phyloP scores from a whole-genome alignment of 2,113 vertebrate genomes.

The Cynocephalus volans region DNA sequence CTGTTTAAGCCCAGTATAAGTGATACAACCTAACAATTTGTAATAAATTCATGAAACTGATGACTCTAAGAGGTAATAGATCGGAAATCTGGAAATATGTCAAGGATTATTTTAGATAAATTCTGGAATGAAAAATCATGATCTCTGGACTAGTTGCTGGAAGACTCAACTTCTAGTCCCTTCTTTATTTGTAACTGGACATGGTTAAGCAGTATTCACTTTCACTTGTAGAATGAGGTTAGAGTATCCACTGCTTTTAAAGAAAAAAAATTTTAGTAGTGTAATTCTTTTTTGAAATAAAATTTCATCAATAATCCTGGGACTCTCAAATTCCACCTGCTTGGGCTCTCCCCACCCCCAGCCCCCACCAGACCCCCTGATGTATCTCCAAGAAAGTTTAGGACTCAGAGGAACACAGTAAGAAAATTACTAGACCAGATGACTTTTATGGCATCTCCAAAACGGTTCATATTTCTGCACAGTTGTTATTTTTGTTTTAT shows the following conservation, averaged over 20 bases:
- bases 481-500: not conserved
- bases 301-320: conserved; percentile 14
- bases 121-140: not conserved
- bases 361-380: not conserved
- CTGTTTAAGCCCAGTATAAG: not conserved
- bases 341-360: not conserved
- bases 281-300: not conserved
- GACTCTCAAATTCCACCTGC: not conserved
- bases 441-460: not conserved
- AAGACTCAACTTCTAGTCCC: not conserved
- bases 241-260: not conserved
- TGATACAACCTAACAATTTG: not conserved
- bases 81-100: not conserved
- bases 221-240: not conserved
- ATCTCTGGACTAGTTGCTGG: not conserved
- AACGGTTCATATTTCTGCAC: not conserved
- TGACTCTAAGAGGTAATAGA: not conserved
- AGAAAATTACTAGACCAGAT: conserved; percentile 14
- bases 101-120: not conserved
- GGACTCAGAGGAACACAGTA: not conserved
- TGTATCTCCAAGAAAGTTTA: not conserved
- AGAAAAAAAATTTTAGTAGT: not conserved
- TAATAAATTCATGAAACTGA: not conserved
- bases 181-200: not conserved
- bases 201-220: not conserved